Conservation (phyloP, 2,888 invertebrate genomes). For the Adelognathus sp. region DNA sequence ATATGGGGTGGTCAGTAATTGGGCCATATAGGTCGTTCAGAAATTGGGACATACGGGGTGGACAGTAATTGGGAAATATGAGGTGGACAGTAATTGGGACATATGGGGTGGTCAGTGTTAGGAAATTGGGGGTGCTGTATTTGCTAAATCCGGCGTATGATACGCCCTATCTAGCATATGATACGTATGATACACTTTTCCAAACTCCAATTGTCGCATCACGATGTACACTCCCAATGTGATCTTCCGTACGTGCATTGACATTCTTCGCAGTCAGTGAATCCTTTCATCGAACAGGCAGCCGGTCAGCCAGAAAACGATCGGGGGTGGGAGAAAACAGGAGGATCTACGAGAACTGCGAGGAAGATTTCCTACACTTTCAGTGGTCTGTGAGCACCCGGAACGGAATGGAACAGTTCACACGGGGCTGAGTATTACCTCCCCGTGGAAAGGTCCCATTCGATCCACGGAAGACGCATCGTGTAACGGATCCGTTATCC, state of each 20-base stretch:
- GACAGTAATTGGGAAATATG: too few species aligned
- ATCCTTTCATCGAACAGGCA: conserved; percentile 25
- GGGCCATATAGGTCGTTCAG: too few species aligned
- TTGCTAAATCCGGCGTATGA: too few species aligned
- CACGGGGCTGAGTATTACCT: conserved; percentile 53
- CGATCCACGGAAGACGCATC: conserved; percentile 28
- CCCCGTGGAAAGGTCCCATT: conserved; percentile 39
- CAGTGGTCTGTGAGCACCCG: conserved; percentile 38
- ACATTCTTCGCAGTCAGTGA: conserved; percentile 30
- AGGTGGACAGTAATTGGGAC: too few species aligned
- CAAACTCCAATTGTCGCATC: conserved; percentile 14
- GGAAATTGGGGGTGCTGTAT: too few species aligned
- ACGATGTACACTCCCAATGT: too few species aligned
- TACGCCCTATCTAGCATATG: too few species aligned
- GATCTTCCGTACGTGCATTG: neutral
- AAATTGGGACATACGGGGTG: too few species aligned
- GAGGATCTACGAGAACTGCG: conserved; percentile 35
- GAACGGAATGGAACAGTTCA: conserved; percentile 55
- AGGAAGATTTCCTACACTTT: conserved; percentile 44
- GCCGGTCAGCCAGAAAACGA: neutral
- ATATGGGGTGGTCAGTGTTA: too few species aligned
- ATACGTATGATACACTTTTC: too few species aligned
- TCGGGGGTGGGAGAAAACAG: neutral
- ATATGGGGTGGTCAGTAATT: too few species aligned
- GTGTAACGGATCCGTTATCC: conserved; percentile 41